Base-by-base conservation (phyloP, 2,888 invertebrate genomes). In the Aelia acuminata region DNA sequence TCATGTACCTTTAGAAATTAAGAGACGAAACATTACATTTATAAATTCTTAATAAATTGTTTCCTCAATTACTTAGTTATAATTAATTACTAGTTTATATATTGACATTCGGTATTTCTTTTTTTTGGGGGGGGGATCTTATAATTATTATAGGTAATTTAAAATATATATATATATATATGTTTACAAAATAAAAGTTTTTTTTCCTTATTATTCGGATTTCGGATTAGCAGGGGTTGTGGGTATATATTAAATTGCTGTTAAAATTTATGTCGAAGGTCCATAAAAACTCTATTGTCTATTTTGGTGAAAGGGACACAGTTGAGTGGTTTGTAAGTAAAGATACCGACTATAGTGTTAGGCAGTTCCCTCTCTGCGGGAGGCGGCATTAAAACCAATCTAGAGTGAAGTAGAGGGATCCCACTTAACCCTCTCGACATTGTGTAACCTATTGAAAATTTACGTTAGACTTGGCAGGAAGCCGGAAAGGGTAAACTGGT, bases 391-490 rank as follows among this genome's bases (percentile, higher is more conserved):
- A 63, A 63, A 63, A 31, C 31, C 63, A 63, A 63, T 63, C 63
- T 63, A 63, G 63, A 63, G 63, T 63, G 63, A 63, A 63, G 63
- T 63, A 63, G 26, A 31, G 31, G 63, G 63, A 63, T 63, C 18
- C 31, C 63, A 63, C 63, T 63, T 63, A 63, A 63, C 63, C 63
- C 63, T 63, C 63, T 63, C 63, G 31, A 63, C 63, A 63, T 80
- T 80, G 80, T 80, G 39, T 43, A 80, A n/a, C 39, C 43, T 39
- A 80, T 80, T 80, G 39, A 80, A 22, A 80, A 80, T 80, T 80
- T 80, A 39, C 43, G 43, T 43, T 43, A 80, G 80, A 80, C 43
- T 43, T 22, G 80, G 43, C 80, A 80, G n/a, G 80, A 39, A 80
- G 43, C 8, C n/a, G 80, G 22, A 80, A n/a, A 63, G 63, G 63